phyloP scores from a whole-genome alignment of 2,888 invertebrate genomes.

The Linyphia triangularis region DNA sequence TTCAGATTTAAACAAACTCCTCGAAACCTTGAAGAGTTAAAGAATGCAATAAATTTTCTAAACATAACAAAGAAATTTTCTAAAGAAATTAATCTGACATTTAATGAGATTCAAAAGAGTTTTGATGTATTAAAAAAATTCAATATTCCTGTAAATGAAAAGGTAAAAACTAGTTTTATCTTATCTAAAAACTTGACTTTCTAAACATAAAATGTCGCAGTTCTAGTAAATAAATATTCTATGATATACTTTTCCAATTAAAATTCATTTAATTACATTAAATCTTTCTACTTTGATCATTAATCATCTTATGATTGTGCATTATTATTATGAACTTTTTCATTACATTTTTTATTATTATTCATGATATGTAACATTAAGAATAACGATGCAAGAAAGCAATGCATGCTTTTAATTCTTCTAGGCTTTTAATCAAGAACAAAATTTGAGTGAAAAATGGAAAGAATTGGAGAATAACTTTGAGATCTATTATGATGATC shows the following conservation, averaged over 20 bases:
- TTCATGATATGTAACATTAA: not conserved
- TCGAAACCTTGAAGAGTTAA: slow-evolving; percentile 86
- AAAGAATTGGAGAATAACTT: slow-evolving; percentile 33
- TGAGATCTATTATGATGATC: slow-evolving; percentile 35
- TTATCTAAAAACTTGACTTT: not conserved
- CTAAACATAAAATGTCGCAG: not conserved
- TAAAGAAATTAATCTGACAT: slow-evolving; percentile 84
- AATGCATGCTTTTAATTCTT: not conserved
- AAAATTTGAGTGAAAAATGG: slow-evolving; percentile 41
- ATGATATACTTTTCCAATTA: not conserved
- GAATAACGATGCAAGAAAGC: not conserved
- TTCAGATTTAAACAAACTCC: slow-evolving; percentile 85
- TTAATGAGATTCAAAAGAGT: slow-evolving; percentile 88
- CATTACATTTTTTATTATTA: not conserved
- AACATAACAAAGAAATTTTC: slow-evolving; percentile 86
- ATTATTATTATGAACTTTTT: not conserved
- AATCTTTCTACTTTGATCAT: not conserved
- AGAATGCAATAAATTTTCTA: slow-evolving; percentile 85
- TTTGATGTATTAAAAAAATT: slow-evolving; percentile 88
- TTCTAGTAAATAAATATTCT: slow-evolving; percentile 80
- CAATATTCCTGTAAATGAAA: slow-evolving; percentile 85
- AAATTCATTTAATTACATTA: not conserved
- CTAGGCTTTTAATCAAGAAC: slow-evolving; percentile 14
- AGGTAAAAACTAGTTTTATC: slow-evolving; percentile 80
- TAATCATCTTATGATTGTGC: not conserved